Evolutionary conservation across 1,140 invertebrate species (phyloP), one percentile per base, ranked within the genome.

Genomic region (Drosophila aff.): DNA sequence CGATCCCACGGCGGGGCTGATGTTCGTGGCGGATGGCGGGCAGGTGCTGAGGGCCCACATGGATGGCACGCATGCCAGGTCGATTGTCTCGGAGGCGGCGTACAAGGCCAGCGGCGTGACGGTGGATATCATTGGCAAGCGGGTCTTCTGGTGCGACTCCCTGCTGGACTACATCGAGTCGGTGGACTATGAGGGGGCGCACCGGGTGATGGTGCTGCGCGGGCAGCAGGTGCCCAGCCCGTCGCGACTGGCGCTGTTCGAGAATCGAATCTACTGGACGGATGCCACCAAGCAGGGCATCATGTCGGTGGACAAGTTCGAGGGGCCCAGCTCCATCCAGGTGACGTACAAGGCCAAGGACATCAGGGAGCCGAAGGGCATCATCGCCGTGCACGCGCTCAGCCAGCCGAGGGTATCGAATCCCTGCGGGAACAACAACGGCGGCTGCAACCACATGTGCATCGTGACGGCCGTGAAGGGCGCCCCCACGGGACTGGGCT

Each of bases 161-260:
- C 94, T 99, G 8, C 93, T 99, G 41, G 98, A 99, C 93, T 99
- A 99, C 91, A 99, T 99, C 73, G 99, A 99, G 91, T 99, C 98
- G 0, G 97, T 98, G 2, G 97, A 99, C 92, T 99, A 99, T 91
- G 96, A 98, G 68, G 99, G 99, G 1, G 94, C 95, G 18, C 95
- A 96, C 68, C 94, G 97, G 41, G 95, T 96, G 46, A 94, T 97
- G 85, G 96, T 98, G 2, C 92, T 98, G 0, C 93, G 97, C 64
- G 97, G 98, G 21, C 96, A 97, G 58, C 95, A 96, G 58, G 97
- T 99, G 0, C 98, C 98, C 2, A 96, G 97, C 18, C 97, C 98
- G 0, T 96, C 97, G 1, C 94, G 97, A 26, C 89, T 99, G 8
- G 96, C 98, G 0, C 92, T 98, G 0, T 99, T 99, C 93, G 98